A percentile compares a stretch with the other conserved stretches of the same genome.
phyloP scores from a whole-genome alignment of 1,140 invertebrate genomes.

The Orchesella cincta region DNA sequence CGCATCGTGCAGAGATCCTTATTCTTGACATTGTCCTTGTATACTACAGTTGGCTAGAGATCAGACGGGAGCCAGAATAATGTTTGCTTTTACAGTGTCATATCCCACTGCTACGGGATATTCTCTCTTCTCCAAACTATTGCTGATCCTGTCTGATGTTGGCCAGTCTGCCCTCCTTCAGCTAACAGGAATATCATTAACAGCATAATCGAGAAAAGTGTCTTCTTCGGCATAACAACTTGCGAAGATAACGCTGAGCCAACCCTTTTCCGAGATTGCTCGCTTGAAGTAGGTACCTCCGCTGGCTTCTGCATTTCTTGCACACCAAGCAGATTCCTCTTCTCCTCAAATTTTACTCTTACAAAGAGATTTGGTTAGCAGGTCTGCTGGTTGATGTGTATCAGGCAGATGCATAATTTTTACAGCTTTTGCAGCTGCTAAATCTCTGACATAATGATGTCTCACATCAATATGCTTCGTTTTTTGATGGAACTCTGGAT shows the following conservation, averaged over 20 bases:
- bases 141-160: background rate
- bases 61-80: constrained; percentile 7
- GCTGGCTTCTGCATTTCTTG: too few relatives aligned
- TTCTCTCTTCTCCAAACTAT: constrained; percentile 35
- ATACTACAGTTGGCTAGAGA: too few relatives aligned
- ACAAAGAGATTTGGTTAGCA: constrained; percentile 44
- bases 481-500: constrained; percentile 53
- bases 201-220: background rate
- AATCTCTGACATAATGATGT: constrained; percentile 52
- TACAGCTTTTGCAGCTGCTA: constrained; percentile 28
- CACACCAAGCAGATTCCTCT: constrained; percentile 26
- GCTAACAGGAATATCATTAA: background rate
- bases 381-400: constrained; percentile 44
- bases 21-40: too few relatives aligned
- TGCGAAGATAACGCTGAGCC: background rate
- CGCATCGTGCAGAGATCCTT: too few relatives aligned
- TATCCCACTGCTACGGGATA: constrained; percentile 21
- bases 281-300: too few relatives aligned
- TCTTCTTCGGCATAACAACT: background rate
- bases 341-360: constrained; percentile 24
- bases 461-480: constrained; percentile 57
- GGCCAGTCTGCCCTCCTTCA: background rate
- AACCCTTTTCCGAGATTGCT: background rate
- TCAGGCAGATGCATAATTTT: constrained; percentile 37
- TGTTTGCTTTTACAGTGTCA: constrained; percentile 25